Base-by-base conservation (phyloP, 2,888 invertebrate species). In the Syrista parreyssii region DNA sequence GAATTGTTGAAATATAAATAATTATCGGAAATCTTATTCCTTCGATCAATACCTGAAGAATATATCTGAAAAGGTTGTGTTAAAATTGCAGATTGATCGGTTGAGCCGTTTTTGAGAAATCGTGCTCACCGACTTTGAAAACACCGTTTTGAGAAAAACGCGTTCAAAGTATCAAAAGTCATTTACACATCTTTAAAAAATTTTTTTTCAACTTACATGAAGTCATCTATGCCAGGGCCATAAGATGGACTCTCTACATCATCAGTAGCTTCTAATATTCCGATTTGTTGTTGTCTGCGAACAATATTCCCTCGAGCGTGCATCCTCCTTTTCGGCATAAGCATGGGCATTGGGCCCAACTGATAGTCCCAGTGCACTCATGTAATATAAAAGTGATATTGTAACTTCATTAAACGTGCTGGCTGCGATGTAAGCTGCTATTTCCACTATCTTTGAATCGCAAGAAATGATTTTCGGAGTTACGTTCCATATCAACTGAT, bases 401-500 rank as follows among this genome's bases (percentile, higher is more conserved):
- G 33, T 77, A 73, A 82, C 82, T 81, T 82, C 81, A 78, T 83
- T 83, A 74, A 84, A 82, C n/a, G 79, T 78, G 71, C 82, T 73
- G 68, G 81, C 83, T 74, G 83, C 82, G 23, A 84, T 76, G 32
- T 76, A 68, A 69, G 77, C 77, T 35, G 81, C 79, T 34, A 81
- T 79, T 69, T 79, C 75, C 4, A 80, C 80, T 35, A 75, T 76
- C 40, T 76, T 76, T 11, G 78, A 74, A 12, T 78, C 77, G 74
- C 32, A 30, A 4, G 75, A 75, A 75, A 82, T 12, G 1, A 73
- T 79, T 83, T 82, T 82, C 12, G 82, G 81, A 79, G 82, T 73
- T 74, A 84, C 83, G 79, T 82, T 84, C 86, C 85, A 87, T 69
- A 87, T 82, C 33, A 85, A 72, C 55, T 85, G 81, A 78, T 87